These are phyloP conservation scores for Zoanthus gigantus DNA, from an alignment of 92 coral and sea anemone species.

Conservation along the genomic window DNA sequence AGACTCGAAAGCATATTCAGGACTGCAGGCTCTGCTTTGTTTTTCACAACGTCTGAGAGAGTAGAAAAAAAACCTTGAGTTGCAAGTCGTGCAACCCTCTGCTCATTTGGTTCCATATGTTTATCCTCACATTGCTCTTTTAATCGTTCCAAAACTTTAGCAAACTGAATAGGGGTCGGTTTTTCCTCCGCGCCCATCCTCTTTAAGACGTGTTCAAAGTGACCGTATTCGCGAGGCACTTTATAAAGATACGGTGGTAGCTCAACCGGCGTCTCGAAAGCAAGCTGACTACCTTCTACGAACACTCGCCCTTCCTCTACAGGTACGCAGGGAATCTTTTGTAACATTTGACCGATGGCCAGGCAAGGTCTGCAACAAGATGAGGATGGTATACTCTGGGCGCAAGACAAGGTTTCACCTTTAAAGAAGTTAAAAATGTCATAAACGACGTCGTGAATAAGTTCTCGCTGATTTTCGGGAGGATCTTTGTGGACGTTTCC, in stretches of 20 bases:
- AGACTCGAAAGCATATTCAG: constrained; percentile 67
- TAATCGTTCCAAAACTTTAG: constrained; percentile 80
- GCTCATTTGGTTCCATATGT: constrained; percentile 89
- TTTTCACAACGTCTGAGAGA: constrained; percentile 82
- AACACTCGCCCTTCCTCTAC: constrained; percentile 89
- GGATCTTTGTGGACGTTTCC: constrained; percentile 92
- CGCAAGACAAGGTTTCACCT: constrained; percentile 70
- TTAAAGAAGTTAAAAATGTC: constrained; percentile 80
- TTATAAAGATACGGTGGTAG: constrained; percentile 92
- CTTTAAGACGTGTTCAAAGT: constrained; percentile 86
- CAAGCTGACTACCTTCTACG: constrained; percentile 86
- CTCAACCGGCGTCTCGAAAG: constrained; percentile 78
- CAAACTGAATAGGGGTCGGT: constrained; percentile 87
- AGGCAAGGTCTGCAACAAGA: constrained; percentile 77
- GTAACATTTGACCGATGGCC: constrained; percentile 77
- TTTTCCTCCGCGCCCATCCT: constrained; percentile 94
- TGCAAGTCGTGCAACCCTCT: constrained; percentile 82
- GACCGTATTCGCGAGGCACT: constrained; percentile 95
- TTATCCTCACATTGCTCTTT: constrained; percentile 86
- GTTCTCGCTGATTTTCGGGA: constrained; percentile 85
- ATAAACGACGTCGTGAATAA: constrained; percentile 84
- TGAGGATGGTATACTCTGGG: constrained; percentile 72
- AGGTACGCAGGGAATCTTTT: constrained; percentile 82
- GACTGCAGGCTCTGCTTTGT: constrained; percentile 70
- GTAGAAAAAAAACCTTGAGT: constrained; percentile 86